Evolutionary conservation across 2,113 vertebrate species (phyloP), one percentile per base, ranked within the genome.

Genomic region (Cervus canadensis): DNA sequence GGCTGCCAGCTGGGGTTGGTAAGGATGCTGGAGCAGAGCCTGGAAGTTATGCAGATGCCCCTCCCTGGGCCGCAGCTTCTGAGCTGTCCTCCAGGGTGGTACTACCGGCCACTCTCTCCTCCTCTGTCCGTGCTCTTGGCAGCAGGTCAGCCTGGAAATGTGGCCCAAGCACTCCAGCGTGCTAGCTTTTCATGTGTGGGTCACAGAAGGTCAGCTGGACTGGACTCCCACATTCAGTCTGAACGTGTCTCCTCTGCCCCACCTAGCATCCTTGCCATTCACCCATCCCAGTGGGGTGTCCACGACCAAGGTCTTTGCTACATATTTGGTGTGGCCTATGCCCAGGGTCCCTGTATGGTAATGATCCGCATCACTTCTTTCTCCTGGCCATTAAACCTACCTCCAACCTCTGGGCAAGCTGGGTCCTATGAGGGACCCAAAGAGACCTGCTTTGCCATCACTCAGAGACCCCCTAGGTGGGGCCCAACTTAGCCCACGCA

Each of bases 151-250:
- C 71, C n/a, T 3, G 52, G 25, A 56, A 74, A 48, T 14, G 11
- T 30, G 56, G 45, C 43, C 26, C 7, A 0, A 9, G n/a, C 0
- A 1, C 36, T 67, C 40, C 6, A 17, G 7, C 48, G 30, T 82
- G 76, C 54, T 87, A 43, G 50, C 36, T 78, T 52, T 54, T 74
- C 62, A 8, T 26, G 21, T 95, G 64, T 57, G 40, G 76, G 76
- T 88, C 91, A 40, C 36, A 79, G n/a, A 94, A 60, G 87, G 50
- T 62, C 67, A 95, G 43, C 11, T 28, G 48, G 21, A 26, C 36
- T 84, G 13, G 3, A 74, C 50, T 95, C 33, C 62, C 74, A 23
- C 74, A 40, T 94, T 78, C 36, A 89, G 56, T 48, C 67, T 54
- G 62, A 59, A 12, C 0, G 12, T 3, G 1, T 26, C 76, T 87